Evolutionary conservation across 2,797 vertebrate species (phyloP), one percentile per base, ranked within the genome.

Genomic region (Gastrophryne carolinensis): DNA sequence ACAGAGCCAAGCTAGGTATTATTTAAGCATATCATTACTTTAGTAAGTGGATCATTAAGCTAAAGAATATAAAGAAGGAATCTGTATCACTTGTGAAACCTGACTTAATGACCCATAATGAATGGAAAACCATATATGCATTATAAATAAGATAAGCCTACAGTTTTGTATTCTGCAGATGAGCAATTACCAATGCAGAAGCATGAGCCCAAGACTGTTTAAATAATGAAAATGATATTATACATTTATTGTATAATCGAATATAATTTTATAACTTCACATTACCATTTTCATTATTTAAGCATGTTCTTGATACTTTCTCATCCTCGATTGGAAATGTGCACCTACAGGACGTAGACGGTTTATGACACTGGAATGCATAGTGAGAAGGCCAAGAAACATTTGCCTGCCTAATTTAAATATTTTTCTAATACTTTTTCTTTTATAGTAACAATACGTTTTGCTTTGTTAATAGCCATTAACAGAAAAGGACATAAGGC

Each of bases 171-270:
- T 58, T 58, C 52, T 10, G 21, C 57, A 49, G n/a, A 23, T 53
- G 44, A 37, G 30, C 11, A 75, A 41, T 64, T 60, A 2, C 29
- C 68, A 2, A 4, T 50, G 13, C 19, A 35, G 41, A 47, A 72
- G 56, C 10, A 35, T 52, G 13, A 37, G 32, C 32, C 4, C 15
- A 29, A 60, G 15, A 58, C 62, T 15, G 27, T 53, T 63, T 53
- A 35, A 72, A 72, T 63, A 53, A 72, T 72, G 58, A 63, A 72
- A 63, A 72, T 63, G 10, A 34, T 63, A 72, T 72, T 72, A 72
- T 62, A 54, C 24, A 32, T 72, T 53, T 63, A 72, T 54, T 72
- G 34, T 17, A 63, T 29, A 72, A 63, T 63, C 60, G 29, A 63
- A 72, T 72, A 39, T 63, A 21, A 49, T 53, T 53, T 72, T 39